Evolutionary conservation across 2,797 vertebrate genomes (phyloP).

Genomic region (Sebastes dallii): DNA sequence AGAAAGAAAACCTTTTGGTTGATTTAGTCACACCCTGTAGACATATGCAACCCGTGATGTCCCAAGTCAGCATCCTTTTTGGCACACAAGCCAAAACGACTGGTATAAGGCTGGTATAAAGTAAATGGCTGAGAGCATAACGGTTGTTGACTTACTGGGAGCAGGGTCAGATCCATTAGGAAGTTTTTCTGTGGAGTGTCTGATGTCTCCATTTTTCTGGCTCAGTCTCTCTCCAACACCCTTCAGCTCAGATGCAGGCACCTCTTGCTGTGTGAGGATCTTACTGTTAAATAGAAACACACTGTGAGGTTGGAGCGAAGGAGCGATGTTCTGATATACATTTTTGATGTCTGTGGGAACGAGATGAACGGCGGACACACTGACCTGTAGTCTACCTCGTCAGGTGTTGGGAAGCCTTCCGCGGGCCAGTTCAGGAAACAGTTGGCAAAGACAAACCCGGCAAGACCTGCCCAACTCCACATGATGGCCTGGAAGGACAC

Average conservation of each 20-base stretch:
- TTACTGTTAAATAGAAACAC: conserved; percentile 75
- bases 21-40: background rate
- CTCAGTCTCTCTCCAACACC: conserved; percentile 75
- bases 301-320: background rate
- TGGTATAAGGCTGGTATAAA: background rate
- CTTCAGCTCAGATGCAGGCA: conserved; percentile 68
- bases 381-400: conserved; percentile 87
- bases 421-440: conserved; percentile 91
- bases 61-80: no score
- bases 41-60: background rate
- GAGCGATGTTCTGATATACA: background rate
- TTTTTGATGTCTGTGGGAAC: background rate
- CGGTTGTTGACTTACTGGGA: conserved; percentile 54
- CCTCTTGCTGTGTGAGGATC: conserved; percentile 74
- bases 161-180: conserved; percentile 51
- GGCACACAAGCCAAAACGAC: background rate
- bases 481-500: conserved; percentile 87
- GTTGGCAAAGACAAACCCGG: conserved; percentile 86
- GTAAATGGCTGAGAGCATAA: background rate
- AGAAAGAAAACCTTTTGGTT: background rate
- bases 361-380: conserved; percentile 6
- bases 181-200: conserved; percentile 68
- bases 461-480: conserved; percentile 88
- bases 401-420: conserved; percentile 86
- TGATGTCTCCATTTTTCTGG: conserved; percentile 73